Evolutionary conservation across 2,797 vertebrate species (phyloP).

Genomic region (Phrynocephalus guinanensis): DNA sequence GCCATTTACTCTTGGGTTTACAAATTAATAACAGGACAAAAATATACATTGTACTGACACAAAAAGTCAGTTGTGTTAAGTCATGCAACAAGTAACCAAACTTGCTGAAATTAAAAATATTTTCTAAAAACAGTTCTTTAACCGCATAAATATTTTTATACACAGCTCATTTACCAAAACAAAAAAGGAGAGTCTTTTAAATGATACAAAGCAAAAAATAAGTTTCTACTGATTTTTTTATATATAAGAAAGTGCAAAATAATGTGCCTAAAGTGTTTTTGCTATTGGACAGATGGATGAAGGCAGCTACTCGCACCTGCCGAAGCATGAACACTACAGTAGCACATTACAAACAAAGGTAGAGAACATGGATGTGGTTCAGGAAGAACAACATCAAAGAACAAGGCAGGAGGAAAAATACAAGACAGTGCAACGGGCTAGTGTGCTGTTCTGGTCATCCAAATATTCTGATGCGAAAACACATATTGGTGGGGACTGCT

Average conservation of each 20-base stretch:
- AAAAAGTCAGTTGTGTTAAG: conserved; percentile 99
- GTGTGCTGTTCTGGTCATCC: conserved; percentile 65
- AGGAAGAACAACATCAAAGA: conserved; percentile 56
- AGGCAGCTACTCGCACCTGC: conserved; percentile 76
- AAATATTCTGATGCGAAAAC: conserved; percentile 60
- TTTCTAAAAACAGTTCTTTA: conserved; percentile 91
- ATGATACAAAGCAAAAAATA: conserved; percentile 86
- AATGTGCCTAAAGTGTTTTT: conserved; percentile 85
- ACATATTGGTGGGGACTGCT: conserved; percentile 45
- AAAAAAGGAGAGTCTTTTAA: conserved; percentile 85
- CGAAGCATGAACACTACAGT: conserved; percentile 80
- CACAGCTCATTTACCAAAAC: conserved; percentile 91
- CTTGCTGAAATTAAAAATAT: conserved; percentile 98
- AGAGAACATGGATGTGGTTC: conserved; percentile 74
- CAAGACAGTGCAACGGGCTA: conserved; percentile 66
- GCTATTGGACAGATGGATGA: conserved; percentile 77
- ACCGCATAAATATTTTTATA: conserved; percentile 99
- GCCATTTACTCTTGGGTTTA: conserved; percentile 83
- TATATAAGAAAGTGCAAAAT: conserved; percentile 93
- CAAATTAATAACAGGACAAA: conserved; percentile 87
- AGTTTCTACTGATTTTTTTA: conserved; percentile 84
- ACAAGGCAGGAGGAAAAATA: conserved; percentile 73
- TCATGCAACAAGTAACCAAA: conserved; percentile 99
- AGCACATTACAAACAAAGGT: conserved; percentile 79
- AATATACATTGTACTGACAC: conserved; percentile 98